Conservation (phyloP, 2,888 invertebrate genomes). For the Eupithecia insigniata region DNA sequence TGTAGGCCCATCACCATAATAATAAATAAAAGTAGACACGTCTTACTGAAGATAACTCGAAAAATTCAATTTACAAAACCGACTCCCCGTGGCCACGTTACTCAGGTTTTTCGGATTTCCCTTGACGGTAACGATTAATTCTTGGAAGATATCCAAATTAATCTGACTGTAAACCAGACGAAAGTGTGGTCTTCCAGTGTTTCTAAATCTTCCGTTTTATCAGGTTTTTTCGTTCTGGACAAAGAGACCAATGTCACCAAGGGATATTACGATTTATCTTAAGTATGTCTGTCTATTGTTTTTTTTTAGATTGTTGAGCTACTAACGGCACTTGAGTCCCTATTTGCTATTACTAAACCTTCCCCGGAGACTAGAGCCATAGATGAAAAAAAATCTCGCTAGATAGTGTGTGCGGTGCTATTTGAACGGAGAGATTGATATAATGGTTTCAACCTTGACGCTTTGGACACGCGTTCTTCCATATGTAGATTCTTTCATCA, state of each 20-base stretch:
- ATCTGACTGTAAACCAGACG: slow-evolving; percentile 21
- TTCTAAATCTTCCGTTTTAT: background rate
- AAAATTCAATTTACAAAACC: slow-evolving; percentile 20
- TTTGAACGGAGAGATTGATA: too few species aligned
- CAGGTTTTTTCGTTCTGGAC: background rate
- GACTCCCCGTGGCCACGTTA: slow-evolving; percentile 33
- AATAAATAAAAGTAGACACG: slow-evolving; percentile 3
- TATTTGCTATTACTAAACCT: too few species aligned
- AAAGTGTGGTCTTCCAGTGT: background rate
- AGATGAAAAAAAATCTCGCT: too few species aligned
- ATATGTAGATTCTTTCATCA: too few species aligned
- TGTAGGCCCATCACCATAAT: slow-evolving; percentile 1
- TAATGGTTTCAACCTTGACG: too few species aligned
- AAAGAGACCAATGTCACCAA: background rate
- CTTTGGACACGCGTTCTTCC: too few species aligned
- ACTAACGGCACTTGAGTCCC: too few species aligned
- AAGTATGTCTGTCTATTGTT: too few species aligned
- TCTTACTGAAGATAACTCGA: slow-evolving; percentile 7
- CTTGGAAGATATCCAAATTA: slow-evolving; percentile 42
- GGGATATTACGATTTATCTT: background rate
- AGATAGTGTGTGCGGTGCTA: too few species aligned
- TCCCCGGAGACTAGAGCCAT: too few species aligned
- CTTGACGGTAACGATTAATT: slow-evolving; percentile 41
- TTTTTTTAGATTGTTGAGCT: background rate
- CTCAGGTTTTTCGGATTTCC: slow-evolving; percentile 40